Evolutionary conservation across 2,888 invertebrate species (phyloP), one percentile per base, ranked within the genome.

Genomic region (Trichogramma evanescens): DNA sequence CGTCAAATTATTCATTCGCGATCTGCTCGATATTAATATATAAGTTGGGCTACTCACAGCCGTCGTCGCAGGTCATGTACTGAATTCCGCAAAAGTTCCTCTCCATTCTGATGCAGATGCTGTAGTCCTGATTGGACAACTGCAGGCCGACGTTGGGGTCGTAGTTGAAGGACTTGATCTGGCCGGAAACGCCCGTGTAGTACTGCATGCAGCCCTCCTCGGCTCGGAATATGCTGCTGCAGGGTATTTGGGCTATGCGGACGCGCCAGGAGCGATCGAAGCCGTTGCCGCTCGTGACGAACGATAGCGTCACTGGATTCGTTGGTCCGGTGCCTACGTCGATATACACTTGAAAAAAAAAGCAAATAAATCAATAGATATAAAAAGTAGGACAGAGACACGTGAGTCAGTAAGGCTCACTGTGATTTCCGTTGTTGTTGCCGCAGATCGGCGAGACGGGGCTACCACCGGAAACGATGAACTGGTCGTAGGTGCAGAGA

Each of bases 121-220:
- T 89, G 74, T 94, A 94, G 76, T 93, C 93, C 74, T 93, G 92
- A 76, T 92, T 93, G 59, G 92, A 91, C 13, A 93, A 82, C 71
- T 93, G 91, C 3, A 88, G 79, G 0, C 93, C 93, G 0, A 82
- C 83, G 0, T 81, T 80, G 0, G 88, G 84, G 67, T 93, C 90
- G 73, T 89, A 94, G 79, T 94, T 94, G 78, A 89, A 94, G 4
- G 92, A 91, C 48, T 84, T 84, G 9, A 93, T 83, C 61, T 88
- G 87, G 0, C 93, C 93, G 10, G 89, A 87, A 1, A 92, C 89
- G 0, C 92, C 91, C 0, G 85, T 87, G 78, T 83, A 87, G 72
- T 89, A 89, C 71, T 91, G 90, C n/a, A 90, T 80, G 69, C 90
- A 91, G 1, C 88, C 88, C 66, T 86, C 87, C 59, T 88, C 88